These are phyloP conservation scores for Coregonus ussuriensis DNA, from an alignment of 2,797 vertebrate genomes.

Conservation along the genomic window DNA sequence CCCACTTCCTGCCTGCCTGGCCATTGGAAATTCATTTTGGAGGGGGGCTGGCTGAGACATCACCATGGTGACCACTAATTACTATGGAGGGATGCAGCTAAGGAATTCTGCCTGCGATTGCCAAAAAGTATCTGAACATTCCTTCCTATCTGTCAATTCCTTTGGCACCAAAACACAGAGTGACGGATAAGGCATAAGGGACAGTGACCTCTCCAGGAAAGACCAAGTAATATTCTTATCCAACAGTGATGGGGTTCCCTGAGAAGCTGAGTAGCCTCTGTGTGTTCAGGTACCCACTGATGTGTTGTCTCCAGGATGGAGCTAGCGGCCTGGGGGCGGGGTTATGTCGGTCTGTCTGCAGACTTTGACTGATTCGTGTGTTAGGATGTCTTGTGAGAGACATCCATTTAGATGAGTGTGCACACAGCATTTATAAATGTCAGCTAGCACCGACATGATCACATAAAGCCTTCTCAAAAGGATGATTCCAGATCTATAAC, in stretches of 20 bases:
- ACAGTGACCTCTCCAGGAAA: conserved; percentile 55
- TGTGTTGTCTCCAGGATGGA: neutral
- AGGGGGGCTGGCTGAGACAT: conserved; percentile 51
- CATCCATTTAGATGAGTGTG: conserved; percentile 73
- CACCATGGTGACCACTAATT: conserved; percentile 74
- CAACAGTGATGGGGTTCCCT: conserved; percentile 17
- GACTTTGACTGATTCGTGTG: conserved; percentile 67
- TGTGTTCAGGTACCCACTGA: neutral
- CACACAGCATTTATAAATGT: conserved; percentile 80
- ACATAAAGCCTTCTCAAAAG: conserved; percentile 66
- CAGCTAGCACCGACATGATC: conserved; percentile 70
- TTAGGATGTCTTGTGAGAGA: conserved; percentile 59
- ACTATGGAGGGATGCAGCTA: conserved; percentile 50
- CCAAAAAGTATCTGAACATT: conserved; percentile 57
- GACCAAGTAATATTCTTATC: conserved; percentile 50
- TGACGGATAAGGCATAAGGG: conserved; percentile 42
- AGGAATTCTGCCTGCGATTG: conserved; percentile 22
- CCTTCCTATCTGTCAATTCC: conserved; percentile 52
- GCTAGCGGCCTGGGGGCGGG: neutral
- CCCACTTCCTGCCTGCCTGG: conserved; percentile 54
- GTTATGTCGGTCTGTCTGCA: conserved; percentile 30
- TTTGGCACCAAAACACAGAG: conserved; percentile 51
- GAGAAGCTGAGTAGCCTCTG: neutral
- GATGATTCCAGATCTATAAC: conserved; percentile 70
- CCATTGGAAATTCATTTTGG: conserved; percentile 73